These are phyloP conservation scores for Dinocampus coccinellae DNA, from an alignment of 2,888 invertebrate genomes.

Conservation along the genomic window DNA sequence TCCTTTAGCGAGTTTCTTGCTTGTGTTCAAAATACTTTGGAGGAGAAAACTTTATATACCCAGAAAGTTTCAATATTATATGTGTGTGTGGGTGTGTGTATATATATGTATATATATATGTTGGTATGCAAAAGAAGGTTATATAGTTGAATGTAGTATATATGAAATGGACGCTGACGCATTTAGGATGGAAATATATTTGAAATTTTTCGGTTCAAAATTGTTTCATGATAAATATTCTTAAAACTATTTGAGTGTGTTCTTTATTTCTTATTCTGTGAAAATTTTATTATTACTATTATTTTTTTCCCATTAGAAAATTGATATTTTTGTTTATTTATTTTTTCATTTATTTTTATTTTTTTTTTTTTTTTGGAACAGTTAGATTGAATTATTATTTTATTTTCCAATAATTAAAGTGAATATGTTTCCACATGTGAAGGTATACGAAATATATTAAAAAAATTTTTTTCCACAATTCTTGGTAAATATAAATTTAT, in stretches of 20 bases:
- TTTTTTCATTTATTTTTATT: no score
- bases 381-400: no score
- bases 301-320: no score
- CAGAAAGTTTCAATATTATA: slow-evolving; percentile 16
- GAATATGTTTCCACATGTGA: no score
- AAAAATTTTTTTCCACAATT: no score
- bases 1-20: slow-evolving; percentile 25
- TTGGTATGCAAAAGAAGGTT: not conserved
- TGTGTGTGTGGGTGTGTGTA: not conserved
- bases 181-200: slow-evolving; percentile 6
- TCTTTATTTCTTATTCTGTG: not conserved
- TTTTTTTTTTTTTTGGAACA: no score
- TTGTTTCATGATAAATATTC: slow-evolving; percentile 3
- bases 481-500: no score
- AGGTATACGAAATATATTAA: no score
- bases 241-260: not conserved
- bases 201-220: slow-evolving; percentile 4
- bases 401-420: no score
- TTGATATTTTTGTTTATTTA: no score
- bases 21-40: slow-evolving; percentile 1
- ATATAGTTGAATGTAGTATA: no score
- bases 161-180: not conserved
- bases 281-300: no score
- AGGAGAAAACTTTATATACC: slow-evolving; percentile 14
- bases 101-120: not conserved